Percentiles rank a stretch among this genome's conserved stretches.
Evolutionary conservation across 2,113 vertebrate genomes (phyloP).

Genomic region (Castor canadensis): DNA sequence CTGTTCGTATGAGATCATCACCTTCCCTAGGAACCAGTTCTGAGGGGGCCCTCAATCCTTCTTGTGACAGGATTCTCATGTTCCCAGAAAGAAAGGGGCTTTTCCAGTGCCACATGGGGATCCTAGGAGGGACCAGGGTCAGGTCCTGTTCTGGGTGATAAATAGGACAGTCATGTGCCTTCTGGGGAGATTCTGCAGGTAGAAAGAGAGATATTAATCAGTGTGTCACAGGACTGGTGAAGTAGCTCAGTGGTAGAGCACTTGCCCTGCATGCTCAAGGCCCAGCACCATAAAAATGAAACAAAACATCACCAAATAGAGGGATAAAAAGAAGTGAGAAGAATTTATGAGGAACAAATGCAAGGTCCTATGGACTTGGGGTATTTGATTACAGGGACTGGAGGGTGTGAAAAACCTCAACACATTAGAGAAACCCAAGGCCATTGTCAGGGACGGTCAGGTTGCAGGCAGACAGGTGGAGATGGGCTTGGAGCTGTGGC

Average conservation of each 20-base stretch:
- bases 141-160: not conserved
- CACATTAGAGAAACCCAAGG: not conserved
- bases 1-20: not conserved
- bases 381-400: not conserved
- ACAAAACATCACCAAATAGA: not conserved
- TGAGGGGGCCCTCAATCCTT: not conserved
- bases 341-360: not conserved
- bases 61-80: not conserved
- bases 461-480: not conserved
- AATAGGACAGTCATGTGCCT: not conserved
- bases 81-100: not conserved
- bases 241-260: not conserved
- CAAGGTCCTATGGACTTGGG: not conserved
- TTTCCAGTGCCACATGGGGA: not conserved
- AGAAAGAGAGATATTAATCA: too few relatives aligned
- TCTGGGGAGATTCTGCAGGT: fast-evolving
- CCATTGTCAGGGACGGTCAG: not conserved
- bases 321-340: fast-evolving
- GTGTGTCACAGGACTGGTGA: too few relatives aligned
- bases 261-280: too few relatives aligned
- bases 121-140: not conserved
- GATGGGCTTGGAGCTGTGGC: fast-evolving
- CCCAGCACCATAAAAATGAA: not conserved
- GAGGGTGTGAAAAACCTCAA: not conserved
- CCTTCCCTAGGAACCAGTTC: not conserved